A percentile compares a stretch with the other conserved stretches of the same genome.
phyloP scores from a whole-genome alignment of 2,113 vertebrate genomes.

The Odontophorus gujanensis region DNA sequence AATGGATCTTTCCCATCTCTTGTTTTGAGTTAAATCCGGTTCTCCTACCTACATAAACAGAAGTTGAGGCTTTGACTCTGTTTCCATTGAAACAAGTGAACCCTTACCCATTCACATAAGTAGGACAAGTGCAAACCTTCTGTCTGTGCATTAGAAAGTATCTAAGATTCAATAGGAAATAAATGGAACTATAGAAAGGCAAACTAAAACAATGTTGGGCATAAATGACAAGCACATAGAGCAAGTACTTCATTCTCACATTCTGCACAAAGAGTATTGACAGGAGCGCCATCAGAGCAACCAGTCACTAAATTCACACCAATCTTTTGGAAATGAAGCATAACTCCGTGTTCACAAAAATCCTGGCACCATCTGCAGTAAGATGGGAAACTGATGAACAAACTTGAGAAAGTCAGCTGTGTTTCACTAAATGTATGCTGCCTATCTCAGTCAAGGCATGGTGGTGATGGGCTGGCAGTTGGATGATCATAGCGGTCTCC shows the following conservation, averaged over 20 bases:
- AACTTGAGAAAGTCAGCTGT: background rate
- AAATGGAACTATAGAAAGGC: background rate
- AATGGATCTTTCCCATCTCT: background rate
- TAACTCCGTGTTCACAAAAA: background rate
- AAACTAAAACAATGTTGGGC: background rate
- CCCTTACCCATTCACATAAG: background rate
- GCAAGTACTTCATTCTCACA: background rate
- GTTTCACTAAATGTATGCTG: background rate
- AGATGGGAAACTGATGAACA: background rate
- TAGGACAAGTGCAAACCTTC: background rate
- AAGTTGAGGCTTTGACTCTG: background rate
- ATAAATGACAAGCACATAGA: background rate
- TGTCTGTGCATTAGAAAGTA: background rate
- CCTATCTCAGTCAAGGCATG: background rate
- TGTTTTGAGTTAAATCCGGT: background rate
- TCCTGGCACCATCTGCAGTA: background rate
- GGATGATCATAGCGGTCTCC: too few relatives aligned
- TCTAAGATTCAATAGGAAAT: background rate
- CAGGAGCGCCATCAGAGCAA: background rate
- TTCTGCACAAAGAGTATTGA: background rate
- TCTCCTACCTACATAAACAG: constrained; percentile 17
- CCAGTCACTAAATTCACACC: background rate
- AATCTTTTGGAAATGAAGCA: background rate
- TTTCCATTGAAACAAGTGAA: background rate
- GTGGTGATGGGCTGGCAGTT: too few relatives aligned